These are phyloP conservation scores for Epistrophella euchroma DNA, from an alignment of 2,888 invertebrate species.

Conservation along the genomic window DNA sequence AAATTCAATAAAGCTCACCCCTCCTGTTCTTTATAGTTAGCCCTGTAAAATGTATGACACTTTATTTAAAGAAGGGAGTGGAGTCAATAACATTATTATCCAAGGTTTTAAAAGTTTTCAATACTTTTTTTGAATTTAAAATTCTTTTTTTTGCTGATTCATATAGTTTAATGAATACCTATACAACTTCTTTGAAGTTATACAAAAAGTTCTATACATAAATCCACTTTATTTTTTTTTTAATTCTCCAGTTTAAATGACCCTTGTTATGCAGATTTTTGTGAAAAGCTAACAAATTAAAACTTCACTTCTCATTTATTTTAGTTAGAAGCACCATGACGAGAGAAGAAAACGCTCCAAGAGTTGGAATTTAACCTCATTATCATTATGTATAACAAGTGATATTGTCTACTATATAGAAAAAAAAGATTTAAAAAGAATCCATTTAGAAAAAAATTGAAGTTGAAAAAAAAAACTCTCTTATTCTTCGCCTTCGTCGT, in stretches of 20 bases:
- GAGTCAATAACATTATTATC: too few relatives aligned
- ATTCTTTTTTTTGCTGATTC: too few relatives aligned
- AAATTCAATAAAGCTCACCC: too few relatives aligned
- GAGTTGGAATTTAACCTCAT: conserved; percentile 10
- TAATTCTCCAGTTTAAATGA: background rate
- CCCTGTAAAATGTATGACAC: too few relatives aligned
- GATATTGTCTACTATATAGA: background rate
- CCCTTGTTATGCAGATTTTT: background rate
- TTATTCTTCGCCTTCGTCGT: background rate
- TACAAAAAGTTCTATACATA: too few relatives aligned
- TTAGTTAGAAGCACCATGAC: background rate
- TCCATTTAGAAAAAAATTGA: background rate
- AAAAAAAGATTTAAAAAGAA: background rate
- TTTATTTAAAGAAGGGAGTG: too few relatives aligned
- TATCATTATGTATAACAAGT: conserved; percentile 14
- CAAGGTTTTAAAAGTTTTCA: too few relatives aligned
- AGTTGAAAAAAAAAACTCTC: background rate
- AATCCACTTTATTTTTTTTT: too few relatives aligned
- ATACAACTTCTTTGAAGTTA: too few relatives aligned
- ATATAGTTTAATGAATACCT: too few relatives aligned
- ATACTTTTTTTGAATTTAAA: too few relatives aligned
- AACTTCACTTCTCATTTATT: background rate
- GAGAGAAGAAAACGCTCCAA: background rate
- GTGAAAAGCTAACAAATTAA: background rate
- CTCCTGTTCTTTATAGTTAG: too few relatives aligned